phyloP scores from a whole-genome alignment of 2,888 invertebrate species.

The Polydrusus pterygomalis region DNA sequence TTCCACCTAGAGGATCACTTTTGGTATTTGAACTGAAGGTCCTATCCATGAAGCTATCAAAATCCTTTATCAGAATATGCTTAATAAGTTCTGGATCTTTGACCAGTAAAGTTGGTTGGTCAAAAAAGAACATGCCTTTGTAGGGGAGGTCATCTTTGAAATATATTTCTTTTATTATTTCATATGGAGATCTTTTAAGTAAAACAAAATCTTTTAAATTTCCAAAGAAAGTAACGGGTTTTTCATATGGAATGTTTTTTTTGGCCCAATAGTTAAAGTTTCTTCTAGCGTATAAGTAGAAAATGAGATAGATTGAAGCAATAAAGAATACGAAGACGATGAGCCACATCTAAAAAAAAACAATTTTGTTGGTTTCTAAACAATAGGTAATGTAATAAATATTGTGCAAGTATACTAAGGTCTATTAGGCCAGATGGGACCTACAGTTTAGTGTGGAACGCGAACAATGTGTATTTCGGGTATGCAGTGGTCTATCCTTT shows the following conservation, averaged over 20 bases:
- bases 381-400: too few species aligned
- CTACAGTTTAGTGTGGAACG: too few species aligned
- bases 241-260: constrained; percentile 14
- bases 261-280: constrained; percentile 44
- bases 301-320: not conserved
- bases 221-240: constrained; percentile 23
- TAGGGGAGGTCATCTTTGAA: constrained; percentile 1
- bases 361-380: too few species aligned
- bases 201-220: constrained; percentile 6
- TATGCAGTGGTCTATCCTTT: too few species aligned
- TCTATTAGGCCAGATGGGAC: too few species aligned
- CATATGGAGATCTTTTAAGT: not conserved
- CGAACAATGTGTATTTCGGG: too few species aligned
- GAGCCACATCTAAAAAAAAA: constrained; percentile 16
- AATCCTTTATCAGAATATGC: constrained; percentile 30
- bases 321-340: not conserved
- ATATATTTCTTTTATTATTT: constrained; percentile 11
- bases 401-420: too few species aligned
- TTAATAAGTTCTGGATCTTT: constrained; percentile 27
- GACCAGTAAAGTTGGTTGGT: constrained; percentile 10
- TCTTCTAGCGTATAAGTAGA: constrained; percentile 36
- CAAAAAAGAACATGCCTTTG: constrained; percentile 8
- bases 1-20: constrained; percentile 53
- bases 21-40: constrained; percentile 64
- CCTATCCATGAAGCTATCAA: constrained; percentile 24